Conservation (phyloP, 2,888 invertebrate genomes). For the Phalera bucephala region DNA sequence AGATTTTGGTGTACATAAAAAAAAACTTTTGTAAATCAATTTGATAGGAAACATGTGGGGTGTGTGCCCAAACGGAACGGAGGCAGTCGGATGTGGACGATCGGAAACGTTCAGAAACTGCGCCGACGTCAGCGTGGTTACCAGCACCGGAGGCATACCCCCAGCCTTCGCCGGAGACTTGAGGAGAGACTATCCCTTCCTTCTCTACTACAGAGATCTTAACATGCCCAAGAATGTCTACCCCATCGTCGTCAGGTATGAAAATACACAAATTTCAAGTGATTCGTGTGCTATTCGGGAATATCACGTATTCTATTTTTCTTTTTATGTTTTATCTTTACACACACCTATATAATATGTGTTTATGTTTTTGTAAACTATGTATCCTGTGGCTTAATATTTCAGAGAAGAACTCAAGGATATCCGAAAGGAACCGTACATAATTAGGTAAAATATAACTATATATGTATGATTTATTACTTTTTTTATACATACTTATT, state of each 20-base stretch:
- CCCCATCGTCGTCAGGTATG: conserved; percentile 89
- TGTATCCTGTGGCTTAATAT: conserved; percentile 44
- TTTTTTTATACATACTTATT: conserved; percentile 13
- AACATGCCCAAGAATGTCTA: conserved; percentile 86
- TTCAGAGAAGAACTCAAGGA: conserved; percentile 57
- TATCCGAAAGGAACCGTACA: conserved; percentile 51
- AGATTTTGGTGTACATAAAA: no score
- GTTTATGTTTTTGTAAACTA: conserved; percentile 22
- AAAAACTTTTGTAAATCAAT: conserved; percentile 9
- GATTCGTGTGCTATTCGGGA: conserved; percentile 2
- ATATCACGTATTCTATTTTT: conserved; percentile 12
- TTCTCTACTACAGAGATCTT: conserved; percentile 89
- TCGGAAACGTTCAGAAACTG: conserved; percentile 96
- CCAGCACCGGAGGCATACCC: conserved; percentile 89
- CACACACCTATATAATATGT: conserved; percentile 6
- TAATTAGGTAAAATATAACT: conserved; percentile 62
- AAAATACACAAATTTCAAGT: conserved; percentile 1
- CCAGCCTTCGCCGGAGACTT: conserved; percentile 87
- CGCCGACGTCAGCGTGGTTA: conserved; percentile 92
- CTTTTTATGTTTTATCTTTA: conserved; percentile 6
- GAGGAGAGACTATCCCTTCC: conserved; percentile 86
- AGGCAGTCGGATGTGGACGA: conserved; percentile 94
- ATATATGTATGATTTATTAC: conserved; percentile 29
- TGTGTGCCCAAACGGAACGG: conserved; percentile 91
- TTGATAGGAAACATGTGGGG: conserved; percentile 95